Conservation (phyloP, 1,140 invertebrate species). For the Dinothrombium tinctorium region DNA sequence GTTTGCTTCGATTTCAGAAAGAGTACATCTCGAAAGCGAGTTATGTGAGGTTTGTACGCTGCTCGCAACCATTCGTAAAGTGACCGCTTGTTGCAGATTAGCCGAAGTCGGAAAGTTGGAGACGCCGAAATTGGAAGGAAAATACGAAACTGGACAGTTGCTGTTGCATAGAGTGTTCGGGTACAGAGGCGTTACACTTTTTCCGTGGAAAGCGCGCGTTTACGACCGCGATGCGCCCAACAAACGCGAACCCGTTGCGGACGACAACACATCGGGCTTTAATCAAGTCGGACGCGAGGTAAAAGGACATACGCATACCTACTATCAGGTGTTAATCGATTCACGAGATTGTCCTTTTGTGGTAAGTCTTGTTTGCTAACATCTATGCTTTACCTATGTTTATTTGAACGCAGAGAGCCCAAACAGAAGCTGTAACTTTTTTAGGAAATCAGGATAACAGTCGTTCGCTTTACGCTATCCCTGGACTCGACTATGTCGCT, state of each 20-base stretch:
- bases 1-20: too few species aligned
- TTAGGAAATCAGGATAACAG: constrained; percentile 82
- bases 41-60: too few species aligned
- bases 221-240: constrained; percentile 65
- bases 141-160: constrained; percentile 82
- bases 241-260: constrained; percentile 15
- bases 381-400: neutral
- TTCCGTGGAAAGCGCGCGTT: constrained; percentile 79
- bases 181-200: constrained; percentile 78
- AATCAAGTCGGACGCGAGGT: constrained; percentile 54
- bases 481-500: constrained; percentile 71
- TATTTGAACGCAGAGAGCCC: constrained; percentile 42
- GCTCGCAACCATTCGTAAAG: too few species aligned
- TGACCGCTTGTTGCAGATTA: constrained; percentile 35
- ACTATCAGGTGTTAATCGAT: constrained; percentile 90
- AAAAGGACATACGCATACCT: constrained; percentile 68
- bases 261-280: constrained; percentile 22
- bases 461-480: constrained; percentile 64
- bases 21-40: too few species aligned
- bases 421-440: constrained; percentile 93
- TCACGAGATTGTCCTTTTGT: constrained; percentile 84
- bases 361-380: constrained; percentile 33
- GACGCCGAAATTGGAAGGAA: constrained; percentile 53
- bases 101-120: constrained; percentile 56
- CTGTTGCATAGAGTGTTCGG: constrained; percentile 87